Base-by-base conservation (phyloP, 92 coral and sea anemone genomes). In the Phenganax subtilis region DNA sequence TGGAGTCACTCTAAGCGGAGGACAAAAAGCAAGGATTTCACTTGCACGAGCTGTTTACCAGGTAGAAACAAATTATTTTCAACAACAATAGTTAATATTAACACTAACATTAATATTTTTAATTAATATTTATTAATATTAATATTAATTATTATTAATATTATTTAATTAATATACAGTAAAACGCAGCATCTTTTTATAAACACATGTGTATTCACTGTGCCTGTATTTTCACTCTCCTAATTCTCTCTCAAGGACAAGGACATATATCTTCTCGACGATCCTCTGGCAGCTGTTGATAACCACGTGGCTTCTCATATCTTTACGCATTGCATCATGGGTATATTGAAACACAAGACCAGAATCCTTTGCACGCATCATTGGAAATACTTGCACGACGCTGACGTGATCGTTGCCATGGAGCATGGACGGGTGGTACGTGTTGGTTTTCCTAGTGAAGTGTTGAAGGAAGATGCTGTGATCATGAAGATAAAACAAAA, bases 331-430 rank as follows among this genome's bases (percentile, higher is more conserved):
- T 94, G 98, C 88, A 92, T 94, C 76, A 91, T 91, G 93, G 96
- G 98, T 83, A 83, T 94, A 57, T 87, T 94, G 15, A 86, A 86
- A 57, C 79, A 88, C 66, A 94, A 94, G 88, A 94, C 98, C 88
- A 90, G 89, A 86, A 90, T 94, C 71, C 98, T 94, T 84, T 90
- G 98, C 92, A 94, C 98, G 66, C 98, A 94, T 72, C 98, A 94
- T 78, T 90, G 91, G 30, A 89, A 92, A 82, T 94, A 84, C 81
- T 86, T 94, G 51, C 77, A 85, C 15, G 91, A 86, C 77, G 98
- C 98, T 72, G 97, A 94, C 88, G 91, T 81, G 74, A 87, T 94
- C 62, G 78, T 94, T 57, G 92, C 88, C 59, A 88, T 94, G 92
- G 90, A 91, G 28, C 86, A 70, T 37, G 98, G 98, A 55, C 58